A percentile compares a stretch with the other conserved stretches of the same genome.
Conservation (phyloP, 2,797 vertebrate species). For the Acanthornis magna region DNA sequence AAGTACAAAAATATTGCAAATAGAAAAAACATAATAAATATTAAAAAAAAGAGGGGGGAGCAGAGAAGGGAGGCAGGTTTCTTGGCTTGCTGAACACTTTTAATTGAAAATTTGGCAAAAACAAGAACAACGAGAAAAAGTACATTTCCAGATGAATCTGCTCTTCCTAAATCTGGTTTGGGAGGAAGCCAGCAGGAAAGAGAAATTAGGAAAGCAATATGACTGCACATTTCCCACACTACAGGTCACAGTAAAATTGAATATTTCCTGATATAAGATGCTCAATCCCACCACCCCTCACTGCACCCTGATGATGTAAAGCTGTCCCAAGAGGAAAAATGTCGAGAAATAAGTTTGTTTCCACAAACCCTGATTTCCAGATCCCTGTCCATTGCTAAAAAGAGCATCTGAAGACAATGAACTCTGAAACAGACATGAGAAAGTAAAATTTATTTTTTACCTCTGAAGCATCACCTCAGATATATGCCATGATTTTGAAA, state of each 20-base stretch:
- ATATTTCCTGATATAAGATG: not conserved
- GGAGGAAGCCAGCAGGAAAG: conserved; percentile 7
- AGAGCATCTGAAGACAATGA: not conserved
- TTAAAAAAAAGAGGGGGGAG: not conserved
- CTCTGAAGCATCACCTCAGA: not conserved
- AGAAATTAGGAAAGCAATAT: not conserved
- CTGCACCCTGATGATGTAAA: not conserved
- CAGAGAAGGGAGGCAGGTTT: not conserved
- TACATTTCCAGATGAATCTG: conserved; percentile 38
- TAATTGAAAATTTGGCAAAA: conserved; percentile 56
- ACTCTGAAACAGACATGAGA: not conserved
- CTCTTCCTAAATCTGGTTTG: conserved; percentile 37
- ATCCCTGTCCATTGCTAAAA: not conserved
- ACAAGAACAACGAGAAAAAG: not conserved
- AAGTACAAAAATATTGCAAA: conserved; percentile 10
- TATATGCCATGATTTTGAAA: not conserved
- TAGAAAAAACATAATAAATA: not conserved
- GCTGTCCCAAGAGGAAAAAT: not conserved
- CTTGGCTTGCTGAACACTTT: conserved; percentile 17
- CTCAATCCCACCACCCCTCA: not conserved
- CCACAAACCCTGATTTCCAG: not conserved
- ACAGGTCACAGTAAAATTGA: not conserved
- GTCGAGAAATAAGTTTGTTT: not conserved
- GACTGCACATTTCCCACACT: conserved; percentile 34
- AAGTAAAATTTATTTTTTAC: not conserved